phyloP scores from a whole-genome alignment of 2,888 invertebrate species.

The Pheosia gnoma region DNA sequence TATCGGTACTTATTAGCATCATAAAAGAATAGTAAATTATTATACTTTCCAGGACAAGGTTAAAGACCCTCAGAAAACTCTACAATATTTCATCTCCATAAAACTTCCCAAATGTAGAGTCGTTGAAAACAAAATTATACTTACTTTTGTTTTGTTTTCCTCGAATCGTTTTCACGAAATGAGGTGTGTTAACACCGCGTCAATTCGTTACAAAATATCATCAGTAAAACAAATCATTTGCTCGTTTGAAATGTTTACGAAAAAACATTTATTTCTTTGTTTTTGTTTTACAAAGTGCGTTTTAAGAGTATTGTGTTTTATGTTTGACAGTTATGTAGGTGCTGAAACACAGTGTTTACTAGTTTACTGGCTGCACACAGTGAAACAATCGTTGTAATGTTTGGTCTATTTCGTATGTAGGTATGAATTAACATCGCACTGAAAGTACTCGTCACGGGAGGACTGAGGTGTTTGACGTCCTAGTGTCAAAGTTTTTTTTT shows the following conservation, averaged over 20 bases:
- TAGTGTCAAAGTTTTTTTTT: no score
- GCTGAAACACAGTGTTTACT: background rate
- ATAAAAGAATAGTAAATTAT: no score
- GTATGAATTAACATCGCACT: no score
- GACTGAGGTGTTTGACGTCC: no score
- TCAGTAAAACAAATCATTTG: background rate
- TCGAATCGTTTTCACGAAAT: background rate
- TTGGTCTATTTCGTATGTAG: no score
- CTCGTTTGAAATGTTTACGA: background rate
- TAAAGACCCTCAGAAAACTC: background rate
- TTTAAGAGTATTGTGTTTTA: background rate
- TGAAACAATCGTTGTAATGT: no score
- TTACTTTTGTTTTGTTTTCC: background rate
- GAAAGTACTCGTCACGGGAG: no score
- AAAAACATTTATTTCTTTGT: background rate
- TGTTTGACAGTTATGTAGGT: background rate
- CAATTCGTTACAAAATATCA: background rate
- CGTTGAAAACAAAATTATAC: background rate
- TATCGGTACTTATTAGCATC: no score
- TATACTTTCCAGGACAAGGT: no score
- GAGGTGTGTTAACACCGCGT: background rate
- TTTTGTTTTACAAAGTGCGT: slow-evolving; percentile 1
- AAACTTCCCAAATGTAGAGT: background rate
- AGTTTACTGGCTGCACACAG: no score
- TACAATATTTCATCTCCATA: background rate